Evolutionary conservation across 2,888 invertebrate species (phyloP).

Genomic region (Cataglyphis altisquamis): DNA sequence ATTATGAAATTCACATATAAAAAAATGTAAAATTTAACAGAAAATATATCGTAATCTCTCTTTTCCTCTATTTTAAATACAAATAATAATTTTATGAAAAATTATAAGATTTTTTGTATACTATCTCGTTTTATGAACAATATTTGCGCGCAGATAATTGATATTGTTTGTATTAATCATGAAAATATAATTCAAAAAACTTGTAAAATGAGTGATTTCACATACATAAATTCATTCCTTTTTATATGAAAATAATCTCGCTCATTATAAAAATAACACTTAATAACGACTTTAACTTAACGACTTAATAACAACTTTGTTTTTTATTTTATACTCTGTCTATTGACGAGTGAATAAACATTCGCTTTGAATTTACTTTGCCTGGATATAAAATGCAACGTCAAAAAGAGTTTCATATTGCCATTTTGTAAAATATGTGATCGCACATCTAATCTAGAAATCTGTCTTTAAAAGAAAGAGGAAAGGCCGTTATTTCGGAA

Average conservation of each 20-base stretch:
- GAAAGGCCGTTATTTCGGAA: not conserved
- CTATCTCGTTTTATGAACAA: not conserved
- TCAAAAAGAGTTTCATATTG: not conserved
- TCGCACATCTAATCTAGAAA: not conserved
- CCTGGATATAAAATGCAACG: not conserved
- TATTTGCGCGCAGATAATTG: constrained; percentile 1
- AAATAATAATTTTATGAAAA: not conserved
- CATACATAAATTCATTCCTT: not conserved
- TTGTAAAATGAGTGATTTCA: not conserved
- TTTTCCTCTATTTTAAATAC: not conserved
- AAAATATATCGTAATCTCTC: not conserved
- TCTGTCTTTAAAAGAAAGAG: not conserved
- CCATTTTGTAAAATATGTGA: not conserved
- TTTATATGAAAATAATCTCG: not conserved
- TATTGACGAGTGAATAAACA: constrained; percentile 7
- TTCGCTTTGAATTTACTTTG: not conserved
- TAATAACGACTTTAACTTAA: not conserved
- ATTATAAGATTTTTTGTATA: not conserved
- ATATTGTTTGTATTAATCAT: constrained; percentile 19
- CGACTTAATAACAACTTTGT: not conserved
- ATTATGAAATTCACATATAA: not conserved
- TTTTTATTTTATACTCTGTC: not conserved
- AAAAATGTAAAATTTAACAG: not conserved
- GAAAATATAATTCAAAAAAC: not conserved
- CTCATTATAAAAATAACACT: constrained; percentile 32